Percentiles rank a stretch among this genome's conserved stretches.
Conservation (phyloP, 2,113 vertebrate genomes). For the Urocitellus parryii region DNA sequence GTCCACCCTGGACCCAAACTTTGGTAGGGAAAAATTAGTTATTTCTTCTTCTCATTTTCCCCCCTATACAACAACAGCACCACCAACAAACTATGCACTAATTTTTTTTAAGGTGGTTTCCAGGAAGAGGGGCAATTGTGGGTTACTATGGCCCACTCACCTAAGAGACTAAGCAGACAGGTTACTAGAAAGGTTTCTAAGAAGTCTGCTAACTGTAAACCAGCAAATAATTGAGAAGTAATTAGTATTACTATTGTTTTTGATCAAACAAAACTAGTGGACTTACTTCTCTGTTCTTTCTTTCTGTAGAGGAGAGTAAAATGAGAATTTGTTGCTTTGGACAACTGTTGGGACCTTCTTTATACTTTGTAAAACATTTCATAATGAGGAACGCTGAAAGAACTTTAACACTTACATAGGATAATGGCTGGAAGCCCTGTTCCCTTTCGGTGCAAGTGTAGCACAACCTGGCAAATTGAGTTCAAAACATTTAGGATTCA, state of each 20-base stretch:
- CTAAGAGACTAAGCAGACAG: not conserved
- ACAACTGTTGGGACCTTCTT: not conserved
- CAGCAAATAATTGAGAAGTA: not conserved
- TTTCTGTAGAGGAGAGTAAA: not conserved
- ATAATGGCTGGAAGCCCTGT: not conserved
- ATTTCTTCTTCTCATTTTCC: not conserved
- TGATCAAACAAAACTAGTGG: not conserved
- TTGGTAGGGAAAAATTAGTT: not conserved
- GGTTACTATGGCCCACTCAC: not conserved
- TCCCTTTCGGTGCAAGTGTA: not conserved
- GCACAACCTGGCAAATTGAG: not conserved
- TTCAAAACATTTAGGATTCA: conserved; percentile 40
- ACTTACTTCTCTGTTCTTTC: conserved; percentile 25
- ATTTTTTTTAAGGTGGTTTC: not conserved
- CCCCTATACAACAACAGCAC: not conserved
- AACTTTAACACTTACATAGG: not conserved
- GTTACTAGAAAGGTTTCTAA: not conserved
- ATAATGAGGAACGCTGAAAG: not conserved
- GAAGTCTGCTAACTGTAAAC: conserved; percentile 13
- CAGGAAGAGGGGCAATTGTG: not conserved
- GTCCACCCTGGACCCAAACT: not conserved
- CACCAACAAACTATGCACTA: not conserved
- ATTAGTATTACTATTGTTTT: conserved; percentile 54
- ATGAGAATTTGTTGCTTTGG: not conserved
- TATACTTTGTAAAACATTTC: conserved; percentile 20